Percentiles rank a stretch among this genome's conserved stretches.
Conservation (phyloP, 2,113 vertebrate species). For the Malurus elegans region DNA sequence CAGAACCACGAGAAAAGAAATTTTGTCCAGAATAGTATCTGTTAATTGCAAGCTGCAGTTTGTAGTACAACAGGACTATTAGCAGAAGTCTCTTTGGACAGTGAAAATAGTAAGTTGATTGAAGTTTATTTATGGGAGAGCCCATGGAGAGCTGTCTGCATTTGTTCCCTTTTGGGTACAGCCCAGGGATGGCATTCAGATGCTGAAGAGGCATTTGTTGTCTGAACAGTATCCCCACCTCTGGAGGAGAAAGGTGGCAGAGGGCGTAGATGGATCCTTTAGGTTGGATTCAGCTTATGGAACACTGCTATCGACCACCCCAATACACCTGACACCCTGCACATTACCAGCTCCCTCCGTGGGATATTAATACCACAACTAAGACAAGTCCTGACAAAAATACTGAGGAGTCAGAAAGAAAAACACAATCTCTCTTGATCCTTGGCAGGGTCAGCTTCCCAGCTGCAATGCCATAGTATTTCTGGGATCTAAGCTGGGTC, state of each 20-base stretch:
- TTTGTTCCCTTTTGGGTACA: background rate
- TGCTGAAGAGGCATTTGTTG: background rate
- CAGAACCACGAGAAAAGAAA: accelerated
- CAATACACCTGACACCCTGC: background rate
- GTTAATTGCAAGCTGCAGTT: background rate
- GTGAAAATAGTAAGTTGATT: background rate
- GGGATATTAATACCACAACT: background rate
- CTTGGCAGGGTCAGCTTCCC: background rate
- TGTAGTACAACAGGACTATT: background rate
- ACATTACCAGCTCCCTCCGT: background rate
- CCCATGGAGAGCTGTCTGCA: background rate
- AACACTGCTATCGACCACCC: background rate
- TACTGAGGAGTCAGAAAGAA: background rate
- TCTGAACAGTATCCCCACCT: background rate
- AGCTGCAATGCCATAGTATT: background rate
- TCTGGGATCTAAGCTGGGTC: background rate
- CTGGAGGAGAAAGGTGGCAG: background rate
- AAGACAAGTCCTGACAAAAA: background rate
- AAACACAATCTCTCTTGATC: background rate
- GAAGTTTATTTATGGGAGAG: background rate
- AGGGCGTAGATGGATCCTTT: background rate
- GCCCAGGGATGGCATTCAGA: background rate
- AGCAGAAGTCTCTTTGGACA: background rate
- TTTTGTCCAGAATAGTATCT: background rate
- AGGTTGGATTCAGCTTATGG: background rate